These are phyloP conservation scores for Siniperca chuatsi DNA, from an alignment of 2,113 vertebrate genomes.

Conservation along the genomic window DNA sequence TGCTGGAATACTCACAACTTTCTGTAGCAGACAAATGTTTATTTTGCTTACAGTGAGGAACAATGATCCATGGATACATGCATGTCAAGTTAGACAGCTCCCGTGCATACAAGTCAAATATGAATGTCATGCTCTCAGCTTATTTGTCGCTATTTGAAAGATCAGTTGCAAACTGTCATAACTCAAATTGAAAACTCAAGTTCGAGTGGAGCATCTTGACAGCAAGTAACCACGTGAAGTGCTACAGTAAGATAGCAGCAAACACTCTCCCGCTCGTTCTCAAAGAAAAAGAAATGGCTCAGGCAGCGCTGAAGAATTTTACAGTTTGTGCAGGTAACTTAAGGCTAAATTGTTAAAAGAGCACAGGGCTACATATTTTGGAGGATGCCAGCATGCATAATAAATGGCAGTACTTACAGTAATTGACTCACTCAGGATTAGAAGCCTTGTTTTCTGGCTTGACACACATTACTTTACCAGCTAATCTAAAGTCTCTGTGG, in stretches of 20 bases:
- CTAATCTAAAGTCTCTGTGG: neutral
- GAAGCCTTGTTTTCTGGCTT: neutral
- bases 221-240: conserved; percentile 7
- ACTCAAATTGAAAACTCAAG: conserved; percentile 22
- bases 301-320: neutral
- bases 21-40: conserved; percentile 18
- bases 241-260: conserved; percentile 21
- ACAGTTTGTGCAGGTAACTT: conserved; percentile 10
- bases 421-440: neutral
- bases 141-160: conserved; percentile 32
- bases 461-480: neutral
- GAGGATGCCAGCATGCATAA: neutral
- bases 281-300: neutral
- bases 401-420: neutral
- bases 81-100: conserved; percentile 1
- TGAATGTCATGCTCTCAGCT: neutral
- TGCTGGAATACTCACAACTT: conserved; percentile 2
- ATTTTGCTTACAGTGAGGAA: conserved; percentile 21
- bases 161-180: conserved; percentile 26
- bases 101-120: conserved; percentile 8
- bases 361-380: neutral
- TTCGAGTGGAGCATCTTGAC: conserved; percentile 31
- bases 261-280: conserved; percentile 2
- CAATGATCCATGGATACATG: conserved; percentile 16
- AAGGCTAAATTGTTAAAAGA: neutral